Base-by-base conservation (phyloP, 2,113 vertebrate genomes). In the Strigops habroptila region DNA sequence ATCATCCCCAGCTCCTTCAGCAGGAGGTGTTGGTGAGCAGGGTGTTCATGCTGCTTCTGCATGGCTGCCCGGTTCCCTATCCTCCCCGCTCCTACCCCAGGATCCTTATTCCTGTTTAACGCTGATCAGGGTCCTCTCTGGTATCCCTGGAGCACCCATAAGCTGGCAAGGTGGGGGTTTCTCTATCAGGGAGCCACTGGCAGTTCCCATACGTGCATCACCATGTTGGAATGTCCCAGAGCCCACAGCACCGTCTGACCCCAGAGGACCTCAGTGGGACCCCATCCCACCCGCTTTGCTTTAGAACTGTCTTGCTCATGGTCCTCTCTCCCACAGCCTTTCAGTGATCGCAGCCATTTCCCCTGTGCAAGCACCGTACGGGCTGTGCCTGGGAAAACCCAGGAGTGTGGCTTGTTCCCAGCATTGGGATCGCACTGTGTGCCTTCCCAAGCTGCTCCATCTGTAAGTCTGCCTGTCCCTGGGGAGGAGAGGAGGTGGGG, bases 321-420 rank as follows among this genome's bases (percentile, higher is more conserved):
- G 28, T 37, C 22, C 28, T 57, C 43, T 81, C 75, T 46, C 60
- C 63, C 35, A n/a, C 37, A 64, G 94, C 74, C 74, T 86, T 60
- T 57, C 49, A 44, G 85, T 1, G 1, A 23, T 43, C 0, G 1
- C 35, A 46, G 64, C 71, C 6, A 2, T 64, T 93, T 94, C 63
- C 67, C 62, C 46, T 63, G 51, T 82, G 44, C 27, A 5, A 82
- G 83, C 0, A 1, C 74, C 2, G 23, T n/a, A 24, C 13, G 5
- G 71, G 46, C 91, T 68, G 43, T 48, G 86, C 94, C 63, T 91
- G 91, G 96, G 94, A 96, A 96, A 79, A 87, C 22, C 3, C 63
- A 68, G 27, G 24, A 24, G 0, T 0, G 5, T 76, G 90, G 90
- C 88, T 88, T 1, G 3, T 93, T 96, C 93, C 94, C 95, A 95